Percentiles rank a stretch among this genome's conserved stretches.
Conservation (phyloP, 1,140 invertebrate genomes). For the Aphaenogaster floridana region DNA sequence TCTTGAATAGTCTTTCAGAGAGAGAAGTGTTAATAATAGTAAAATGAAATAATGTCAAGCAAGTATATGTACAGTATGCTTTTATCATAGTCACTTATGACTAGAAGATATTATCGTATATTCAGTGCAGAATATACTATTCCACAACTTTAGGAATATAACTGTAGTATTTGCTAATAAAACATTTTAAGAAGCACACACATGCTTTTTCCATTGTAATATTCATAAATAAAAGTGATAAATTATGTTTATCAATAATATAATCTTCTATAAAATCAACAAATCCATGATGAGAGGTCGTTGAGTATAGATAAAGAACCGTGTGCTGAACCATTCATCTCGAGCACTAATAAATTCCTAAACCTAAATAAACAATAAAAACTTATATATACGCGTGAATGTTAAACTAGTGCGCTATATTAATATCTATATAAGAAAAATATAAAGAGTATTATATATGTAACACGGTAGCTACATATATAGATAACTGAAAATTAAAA, state of each 20-base stretch:
- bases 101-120: slow-evolving; percentile 67
- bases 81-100: slow-evolving; percentile 64
- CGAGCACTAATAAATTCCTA: slow-evolving; percentile 26
- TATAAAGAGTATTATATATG: not conserved
- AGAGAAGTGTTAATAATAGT: slow-evolving; percentile 2
- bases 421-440: slow-evolving; percentile 21
- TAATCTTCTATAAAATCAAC: slow-evolving; percentile 53
- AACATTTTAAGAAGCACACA: slow-evolving; percentile 33
- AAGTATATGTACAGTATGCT: slow-evolving; percentile 39
- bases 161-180: slow-evolving; percentile 32
- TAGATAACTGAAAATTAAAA: slow-evolving; percentile 36
- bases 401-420: slow-evolving; percentile 45
- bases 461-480: slow-evolving; percentile 5
- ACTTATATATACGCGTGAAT: slow-evolving; percentile 24
- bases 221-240: slow-evolving; percentile 53
- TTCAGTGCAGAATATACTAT: slow-evolving; percentile 37
- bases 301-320: slow-evolving; percentile 3
- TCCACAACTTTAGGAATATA: slow-evolving; percentile 28
- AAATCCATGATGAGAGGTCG: not conserved
- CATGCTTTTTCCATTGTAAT: slow-evolving; percentile 27
- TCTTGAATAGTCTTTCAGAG: not conserved
- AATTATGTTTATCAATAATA: slow-evolving; percentile 45
- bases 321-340: slow-evolving; percentile 24
- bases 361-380: slow-evolving; percentile 51
- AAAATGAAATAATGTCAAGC: not conserved